Evolutionary conservation across 2,888 invertebrate species (phyloP).

Genomic region (Drosophila tripunctata): DNA sequence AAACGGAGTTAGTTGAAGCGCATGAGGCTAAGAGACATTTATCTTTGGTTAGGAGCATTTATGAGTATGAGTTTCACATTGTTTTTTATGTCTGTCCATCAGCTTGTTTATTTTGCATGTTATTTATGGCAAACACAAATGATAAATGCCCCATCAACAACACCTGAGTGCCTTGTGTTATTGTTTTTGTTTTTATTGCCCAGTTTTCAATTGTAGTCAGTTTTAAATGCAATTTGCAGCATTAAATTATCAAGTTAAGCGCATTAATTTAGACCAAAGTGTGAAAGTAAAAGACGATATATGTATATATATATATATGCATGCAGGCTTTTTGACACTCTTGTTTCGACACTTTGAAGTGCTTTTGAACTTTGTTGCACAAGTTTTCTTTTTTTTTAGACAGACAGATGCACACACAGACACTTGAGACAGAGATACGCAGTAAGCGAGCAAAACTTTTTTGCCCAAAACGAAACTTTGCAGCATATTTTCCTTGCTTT

Average conservation of each 20-base stretch:
- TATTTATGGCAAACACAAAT: slow-evolving; percentile 65
- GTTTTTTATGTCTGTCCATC: slow-evolving; percentile 64
- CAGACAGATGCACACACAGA: slow-evolving; percentile 41
- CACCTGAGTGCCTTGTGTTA: slow-evolving; percentile 25
- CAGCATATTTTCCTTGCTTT: slow-evolving; percentile 42
- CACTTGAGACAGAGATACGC: slow-evolving; percentile 52
- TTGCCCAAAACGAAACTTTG: slow-evolving; percentile 55
- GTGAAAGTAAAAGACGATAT: slow-evolving; percentile 41
- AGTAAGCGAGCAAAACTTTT: slow-evolving; percentile 41
- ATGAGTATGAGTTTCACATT: slow-evolving; percentile 43
- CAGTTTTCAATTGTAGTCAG: slow-evolving; percentile 34
- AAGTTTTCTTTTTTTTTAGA: slow-evolving; percentile 32
- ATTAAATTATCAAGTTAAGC: slow-evolving; percentile 65
- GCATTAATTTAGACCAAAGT: slow-evolving; percentile 57
- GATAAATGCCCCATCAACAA: slow-evolving; percentile 57
- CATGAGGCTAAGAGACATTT: slow-evolving; percentile 38
- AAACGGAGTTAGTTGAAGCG: slow-evolving; percentile 9
- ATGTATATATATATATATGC: slow-evolving; percentile 12
- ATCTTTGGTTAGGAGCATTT: slow-evolving; percentile 53
- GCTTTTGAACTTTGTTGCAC: slow-evolving; percentile 51
- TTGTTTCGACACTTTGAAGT: slow-evolving; percentile 79
- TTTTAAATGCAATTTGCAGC: slow-evolving; percentile 60
- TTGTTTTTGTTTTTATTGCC: not conserved
- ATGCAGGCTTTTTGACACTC: slow-evolving; percentile 73
- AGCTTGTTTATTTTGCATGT: slow-evolving; percentile 31